These are phyloP conservation scores for Pachliopta kotzebuea DNA, from an alignment of 2,888 invertebrate species.

Conservation along the genomic window DNA sequence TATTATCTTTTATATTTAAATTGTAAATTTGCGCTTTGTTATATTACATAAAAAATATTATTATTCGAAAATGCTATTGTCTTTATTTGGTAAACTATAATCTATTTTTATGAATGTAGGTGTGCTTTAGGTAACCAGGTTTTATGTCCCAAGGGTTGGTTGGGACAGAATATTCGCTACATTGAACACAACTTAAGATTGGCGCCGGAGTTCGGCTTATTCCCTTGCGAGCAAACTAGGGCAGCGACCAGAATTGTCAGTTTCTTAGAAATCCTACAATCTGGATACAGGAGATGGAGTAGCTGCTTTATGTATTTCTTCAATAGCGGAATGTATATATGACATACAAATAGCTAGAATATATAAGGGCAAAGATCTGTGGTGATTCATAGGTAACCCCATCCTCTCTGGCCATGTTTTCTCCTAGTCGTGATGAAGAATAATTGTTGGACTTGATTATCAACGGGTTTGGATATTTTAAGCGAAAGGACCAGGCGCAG, in stretches of 20 bases:
- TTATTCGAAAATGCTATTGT: background rate
- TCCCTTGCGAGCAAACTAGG: background rate
- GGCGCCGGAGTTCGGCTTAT: background rate
- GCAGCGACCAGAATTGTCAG: background rate
- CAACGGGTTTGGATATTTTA: too few species aligned
- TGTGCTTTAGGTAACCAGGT: background rate
- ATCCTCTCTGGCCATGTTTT: too few species aligned
- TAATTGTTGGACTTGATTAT: too few species aligned
- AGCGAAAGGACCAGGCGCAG: too few species aligned
- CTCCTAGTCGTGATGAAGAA: too few species aligned
- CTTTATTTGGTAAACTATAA: background rate
- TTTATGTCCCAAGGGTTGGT: background rate
- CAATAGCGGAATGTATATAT: too few species aligned
- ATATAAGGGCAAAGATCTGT: too few species aligned
- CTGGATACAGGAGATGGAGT: background rate
- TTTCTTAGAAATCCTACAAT: background rate
- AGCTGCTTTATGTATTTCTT: background rate
- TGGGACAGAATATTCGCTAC: background rate
- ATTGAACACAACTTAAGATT: background rate
- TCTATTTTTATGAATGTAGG: background rate
- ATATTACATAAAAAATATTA: too few species aligned
- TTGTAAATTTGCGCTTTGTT: too few species aligned
- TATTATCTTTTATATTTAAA: too few species aligned
- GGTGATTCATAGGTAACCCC: too few species aligned
- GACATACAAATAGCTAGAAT: background rate